Conservation (phyloP, 2,113 vertebrate genomes). For the Marmota monax region DNA sequence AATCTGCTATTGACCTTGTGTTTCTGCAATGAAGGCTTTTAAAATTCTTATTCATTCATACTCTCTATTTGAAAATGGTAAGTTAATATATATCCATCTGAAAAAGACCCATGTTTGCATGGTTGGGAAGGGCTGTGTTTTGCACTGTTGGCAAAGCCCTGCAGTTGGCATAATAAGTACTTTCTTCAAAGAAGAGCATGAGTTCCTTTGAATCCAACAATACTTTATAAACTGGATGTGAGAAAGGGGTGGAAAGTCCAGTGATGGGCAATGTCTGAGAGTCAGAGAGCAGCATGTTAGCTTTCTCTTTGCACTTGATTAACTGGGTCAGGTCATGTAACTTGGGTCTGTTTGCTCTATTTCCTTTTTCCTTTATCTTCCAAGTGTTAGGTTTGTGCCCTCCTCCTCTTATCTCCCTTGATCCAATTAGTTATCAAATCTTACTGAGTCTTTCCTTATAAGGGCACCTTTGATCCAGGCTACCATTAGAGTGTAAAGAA, state of each 20-base stretch:
- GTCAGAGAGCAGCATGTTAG: not conserved
- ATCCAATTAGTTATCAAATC: not conserved
- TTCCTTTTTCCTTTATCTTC: not conserved
- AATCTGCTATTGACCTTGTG: not conserved
- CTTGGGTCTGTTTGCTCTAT: not conserved
- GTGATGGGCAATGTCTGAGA: not conserved
- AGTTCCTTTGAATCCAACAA: not conserved
- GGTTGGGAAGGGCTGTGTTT: slow-evolving; percentile 42
- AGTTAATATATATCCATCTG: slow-evolving; percentile 32
- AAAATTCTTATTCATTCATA: not conserved
- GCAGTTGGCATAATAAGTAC: slow-evolving; percentile 58
- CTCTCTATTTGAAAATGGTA: slow-evolving; percentile 44
- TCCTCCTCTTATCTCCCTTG: not conserved
- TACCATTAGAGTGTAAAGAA: not conserved
- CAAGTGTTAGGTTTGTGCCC: not conserved
- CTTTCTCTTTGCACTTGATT: not conserved
- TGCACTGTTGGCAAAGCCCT: slow-evolving; percentile 46
- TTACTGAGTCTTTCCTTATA: not conserved
- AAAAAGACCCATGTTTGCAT: slow-evolving; percentile 43
- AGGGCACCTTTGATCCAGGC: not conserved
- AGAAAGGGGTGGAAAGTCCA: not conserved
- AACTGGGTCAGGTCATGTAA: not conserved
- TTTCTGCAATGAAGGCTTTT: not conserved
- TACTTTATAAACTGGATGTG: not conserved
- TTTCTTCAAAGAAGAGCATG: slow-evolving; percentile 38